Evolutionary conservation across 2,113 vertebrate genomes (phyloP), one percentile per base, ranked within the genome.

Genomic region (Dunckerocampus dactyliophorus): DNA sequence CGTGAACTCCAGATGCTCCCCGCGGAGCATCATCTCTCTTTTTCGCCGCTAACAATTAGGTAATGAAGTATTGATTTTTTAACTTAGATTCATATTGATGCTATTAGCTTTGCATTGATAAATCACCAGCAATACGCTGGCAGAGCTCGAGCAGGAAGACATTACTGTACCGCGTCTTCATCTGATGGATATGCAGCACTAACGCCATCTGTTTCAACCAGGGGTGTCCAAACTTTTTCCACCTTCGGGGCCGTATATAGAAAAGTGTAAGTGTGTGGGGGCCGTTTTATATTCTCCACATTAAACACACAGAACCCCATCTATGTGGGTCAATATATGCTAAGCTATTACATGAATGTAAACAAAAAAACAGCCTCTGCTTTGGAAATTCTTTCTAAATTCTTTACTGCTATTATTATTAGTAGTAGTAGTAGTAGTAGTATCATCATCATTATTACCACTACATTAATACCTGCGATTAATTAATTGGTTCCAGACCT

Each of bases 11-110:
- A 94, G 92, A 94, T 97, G 95, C 95, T 97, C 84, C 83, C 80
- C 91, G 93, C 91, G 90, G 88, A 72, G 81, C 91, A 66, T 92
- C 93, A 97, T 99, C 94, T 92, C 92, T 98, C 97, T 96, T 99
- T 95, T 97, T 97, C 95, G 92, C 94, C 93, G 90, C 95, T 95
- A 97, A 98, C 96, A 99, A 99, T 99, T 98, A 98, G 95, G 95
- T 98, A 98, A 99, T 98, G 95, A 99, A 99, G 97, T 97, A 99
- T 99, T 95, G 96, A 99, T 99, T 98, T 99, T 98, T 96, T 5
- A 16, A 96, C 95, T 98, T 98, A 96, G 95, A 98, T 98, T 97
- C 95, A 98, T 98, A 99, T 98, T 97, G 96, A 97, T 98, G 96
- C 94, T 96, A 98, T 99, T 98, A 99, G 94, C 96, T 98, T 98